Conservation (phyloP, 2,888 invertebrate genomes). For the Torymus aiolomorphi region DNA sequence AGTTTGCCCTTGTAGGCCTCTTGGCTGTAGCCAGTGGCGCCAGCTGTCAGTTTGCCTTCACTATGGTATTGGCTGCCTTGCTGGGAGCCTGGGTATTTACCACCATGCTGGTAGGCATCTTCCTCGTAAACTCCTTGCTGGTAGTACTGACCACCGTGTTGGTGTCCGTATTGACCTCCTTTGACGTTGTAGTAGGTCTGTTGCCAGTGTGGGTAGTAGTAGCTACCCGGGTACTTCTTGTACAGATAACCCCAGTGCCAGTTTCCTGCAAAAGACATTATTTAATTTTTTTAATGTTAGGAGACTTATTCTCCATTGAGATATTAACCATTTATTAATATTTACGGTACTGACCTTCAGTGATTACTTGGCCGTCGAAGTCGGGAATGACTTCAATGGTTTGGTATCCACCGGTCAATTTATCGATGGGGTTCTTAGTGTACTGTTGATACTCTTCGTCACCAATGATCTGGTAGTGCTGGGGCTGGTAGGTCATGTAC, state of each 20-base stretch:
- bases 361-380: conserved; percentile 49
- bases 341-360: conserved; percentile 29
- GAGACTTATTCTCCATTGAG: neutral
- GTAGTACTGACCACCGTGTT: neutral
- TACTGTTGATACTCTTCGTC: conserved; percentile 65
- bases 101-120: conserved; percentile 1
- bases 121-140: neutral
- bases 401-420: conserved; percentile 59
- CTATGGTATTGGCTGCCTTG: no score
- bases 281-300: neutral
- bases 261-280: conserved; percentile 57
- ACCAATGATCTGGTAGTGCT: conserved; percentile 66
- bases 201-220: conserved; percentile 60
- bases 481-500: conserved; percentile 51
- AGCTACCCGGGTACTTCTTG: conserved; percentile 64
- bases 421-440: conserved; percentile 54
- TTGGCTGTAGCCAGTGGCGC: neutral
- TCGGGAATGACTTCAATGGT: conserved; percentile 68
- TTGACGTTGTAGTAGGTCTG: conserved; percentile 58
- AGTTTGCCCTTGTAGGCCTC: conserved; percentile 11
- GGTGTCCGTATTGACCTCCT: neutral
- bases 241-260: conserved; percentile 65
- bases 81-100: neutral
- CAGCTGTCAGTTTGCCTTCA: no score
- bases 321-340: neutral